These are phyloP conservation scores for Intellagama lesueurii DNA, from an alignment of 2,797 vertebrate species.

Conservation along the genomic window DNA sequence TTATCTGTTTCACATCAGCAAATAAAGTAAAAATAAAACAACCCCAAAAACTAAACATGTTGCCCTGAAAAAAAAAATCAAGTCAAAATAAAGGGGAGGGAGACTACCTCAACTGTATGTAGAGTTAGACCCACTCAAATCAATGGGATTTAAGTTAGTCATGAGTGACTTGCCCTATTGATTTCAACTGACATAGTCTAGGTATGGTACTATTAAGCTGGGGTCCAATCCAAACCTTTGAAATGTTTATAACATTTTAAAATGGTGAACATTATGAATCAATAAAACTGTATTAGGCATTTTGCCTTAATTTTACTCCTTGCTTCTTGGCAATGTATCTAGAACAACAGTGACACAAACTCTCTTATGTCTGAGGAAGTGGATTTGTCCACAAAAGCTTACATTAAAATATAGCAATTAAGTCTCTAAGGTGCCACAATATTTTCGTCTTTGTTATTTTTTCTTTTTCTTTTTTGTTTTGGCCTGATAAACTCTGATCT, in stretches of 20 bases:
- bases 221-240: no score
- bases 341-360: not conserved
- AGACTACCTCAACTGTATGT: not conserved
- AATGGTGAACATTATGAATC: not conserved
- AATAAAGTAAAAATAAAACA: not conserved
- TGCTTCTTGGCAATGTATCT: not conserved
- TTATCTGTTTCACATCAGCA: not conserved
- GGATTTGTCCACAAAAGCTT: no score
- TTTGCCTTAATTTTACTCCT: not conserved
- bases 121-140: not conserved
- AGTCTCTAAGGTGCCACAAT: no score
- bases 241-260: not conserved
- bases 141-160: not conserved
- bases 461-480: no score
- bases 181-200: not conserved
- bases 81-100: not conserved
- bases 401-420: no score
- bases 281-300: not conserved
- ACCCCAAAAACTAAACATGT: not conserved
- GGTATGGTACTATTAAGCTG: not conserved
- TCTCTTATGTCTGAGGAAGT: no score
- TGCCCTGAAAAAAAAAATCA: not conserved
- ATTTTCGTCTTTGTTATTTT: no score
- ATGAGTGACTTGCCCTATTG: not conserved
- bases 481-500: not conserved